These are phyloP conservation scores for Drepana falcataria DNA, from an alignment of 2,888 invertebrate genomes.

Conservation along the genomic window DNA sequence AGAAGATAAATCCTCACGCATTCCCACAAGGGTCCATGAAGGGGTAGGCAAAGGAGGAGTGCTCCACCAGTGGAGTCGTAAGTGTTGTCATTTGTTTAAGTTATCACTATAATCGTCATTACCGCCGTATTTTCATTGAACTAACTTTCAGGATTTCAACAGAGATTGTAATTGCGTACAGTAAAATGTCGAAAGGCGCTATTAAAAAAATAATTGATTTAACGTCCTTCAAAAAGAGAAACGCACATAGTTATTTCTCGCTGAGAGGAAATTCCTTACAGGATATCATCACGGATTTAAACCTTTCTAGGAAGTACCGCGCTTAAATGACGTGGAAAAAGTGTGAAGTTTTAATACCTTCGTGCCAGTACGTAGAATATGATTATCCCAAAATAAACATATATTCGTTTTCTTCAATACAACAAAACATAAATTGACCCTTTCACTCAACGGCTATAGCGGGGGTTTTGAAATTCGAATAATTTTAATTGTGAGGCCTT, in stretches of 20 bases:
- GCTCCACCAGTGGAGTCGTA: too few relatives aligned
- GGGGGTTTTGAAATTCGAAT: slow-evolving; percentile 15
- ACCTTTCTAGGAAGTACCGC: slow-evolving; percentile 27
- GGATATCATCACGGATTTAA: slow-evolving; percentile 15
- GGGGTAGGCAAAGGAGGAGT: too few relatives aligned
- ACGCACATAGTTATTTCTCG: slow-evolving; percentile 8
- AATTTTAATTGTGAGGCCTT: slow-evolving; percentile 6
- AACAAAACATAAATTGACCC: slow-evolving; percentile 26
- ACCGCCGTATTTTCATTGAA: too few relatives aligned
- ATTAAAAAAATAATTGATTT: slow-evolving; percentile 4
- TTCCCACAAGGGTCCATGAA: too few relatives aligned
- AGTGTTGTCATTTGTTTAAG: too few relatives aligned
- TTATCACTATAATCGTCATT: slow-evolving; percentile 11
- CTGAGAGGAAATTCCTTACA: slow-evolving; percentile 1
- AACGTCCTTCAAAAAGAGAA: slow-evolving; percentile 16
- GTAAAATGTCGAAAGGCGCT: slow-evolving; percentile 1
- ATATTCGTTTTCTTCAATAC: slow-evolving; percentile 12
- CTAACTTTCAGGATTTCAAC: too few relatives aligned
- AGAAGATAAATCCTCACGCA: too few relatives aligned
- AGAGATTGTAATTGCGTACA: too few relatives aligned
- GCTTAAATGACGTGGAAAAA: slow-evolving; percentile 3
- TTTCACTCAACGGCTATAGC: slow-evolving; percentile 29
- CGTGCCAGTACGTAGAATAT: slow-evolving; percentile 16
- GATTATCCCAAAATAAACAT: slow-evolving; percentile 6
- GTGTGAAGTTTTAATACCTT: slow-evolving; percentile 6